Conservation (phyloP, 1,140 invertebrate genomes). For the Heliothis virescens region DNA sequence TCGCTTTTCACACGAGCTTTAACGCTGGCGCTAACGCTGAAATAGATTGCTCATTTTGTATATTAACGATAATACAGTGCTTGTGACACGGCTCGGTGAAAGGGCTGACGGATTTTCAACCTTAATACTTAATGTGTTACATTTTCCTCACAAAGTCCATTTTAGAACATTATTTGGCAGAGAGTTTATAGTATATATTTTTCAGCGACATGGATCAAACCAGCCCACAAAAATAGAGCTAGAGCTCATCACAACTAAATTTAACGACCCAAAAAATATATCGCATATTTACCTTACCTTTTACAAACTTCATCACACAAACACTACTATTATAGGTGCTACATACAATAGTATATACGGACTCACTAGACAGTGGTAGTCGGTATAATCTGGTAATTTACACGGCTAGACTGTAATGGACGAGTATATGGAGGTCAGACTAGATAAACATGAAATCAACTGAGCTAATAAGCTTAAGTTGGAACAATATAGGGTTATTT, state of each 20-base stretch:
- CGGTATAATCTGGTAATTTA: slow-evolving; percentile 22
- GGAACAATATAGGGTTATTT: slow-evolving; percentile 4
- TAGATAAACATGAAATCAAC: slow-evolving; percentile 27
- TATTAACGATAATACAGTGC: too few relatives aligned
- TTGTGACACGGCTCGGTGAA: too few relatives aligned
- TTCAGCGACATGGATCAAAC: too few relatives aligned
- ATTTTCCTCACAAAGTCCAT: too few relatives aligned
- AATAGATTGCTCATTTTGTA: too few relatives aligned
- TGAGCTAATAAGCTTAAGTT: slow-evolving; percentile 12
- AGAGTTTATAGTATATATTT: too few relatives aligned
- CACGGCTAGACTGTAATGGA: slow-evolving; percentile 5
- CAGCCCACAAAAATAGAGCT: neutral
- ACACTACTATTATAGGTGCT: neutral
- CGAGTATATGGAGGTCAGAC: slow-evolving; percentile 7
- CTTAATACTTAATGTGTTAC: too few relatives aligned
- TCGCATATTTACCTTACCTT: neutral
- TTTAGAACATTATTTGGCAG: too few relatives aligned
- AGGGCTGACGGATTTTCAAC: too few relatives aligned
- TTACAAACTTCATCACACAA: neutral
- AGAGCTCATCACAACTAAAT: neutral
- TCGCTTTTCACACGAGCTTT: too few relatives aligned
- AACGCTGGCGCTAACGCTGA: too few relatives aligned
- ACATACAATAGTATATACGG: neutral
- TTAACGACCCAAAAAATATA: neutral
- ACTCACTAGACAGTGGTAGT: slow-evolving; percentile 11